Conservation (phyloP, 2,888 invertebrate genomes). For the Lasioglossum villosulum region DNA sequence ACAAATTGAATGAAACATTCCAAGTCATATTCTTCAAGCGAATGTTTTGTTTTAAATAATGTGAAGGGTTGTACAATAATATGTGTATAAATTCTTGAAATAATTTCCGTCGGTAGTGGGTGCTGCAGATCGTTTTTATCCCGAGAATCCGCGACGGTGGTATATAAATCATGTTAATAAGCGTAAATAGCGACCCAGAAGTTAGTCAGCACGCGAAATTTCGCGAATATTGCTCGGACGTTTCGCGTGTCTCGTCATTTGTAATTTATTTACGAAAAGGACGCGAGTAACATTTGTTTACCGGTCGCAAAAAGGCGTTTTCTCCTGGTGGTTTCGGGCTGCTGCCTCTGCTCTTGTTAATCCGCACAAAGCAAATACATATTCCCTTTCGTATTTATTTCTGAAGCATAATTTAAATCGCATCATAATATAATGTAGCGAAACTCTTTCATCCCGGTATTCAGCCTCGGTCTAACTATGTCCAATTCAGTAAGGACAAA, state of each 20-base stretch:
- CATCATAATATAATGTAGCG: slow-evolving; percentile 20
- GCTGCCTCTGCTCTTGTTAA: slow-evolving; percentile 18
- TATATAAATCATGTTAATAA: not conserved
- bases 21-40: not conserved
- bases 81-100: not conserved
- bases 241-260: not conserved
- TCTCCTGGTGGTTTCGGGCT: too few species aligned
- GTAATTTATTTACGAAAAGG: slow-evolving; percentile 11
- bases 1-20: not conserved
- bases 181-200: not conserved
- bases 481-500: slow-evolving; percentile 16
- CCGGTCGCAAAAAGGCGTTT: not conserved
- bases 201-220: not conserved
- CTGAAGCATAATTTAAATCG: slow-evolving; percentile 45
- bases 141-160: not conserved
- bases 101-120: not conserved
- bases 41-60: not conserved
- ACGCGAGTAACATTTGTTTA: not conserved
- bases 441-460: slow-evolving; percentile 8
- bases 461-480: not conserved
- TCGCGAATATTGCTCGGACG: not conserved
- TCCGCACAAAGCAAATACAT: slow-evolving; percentile 15
- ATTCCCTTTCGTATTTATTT: slow-evolving; percentile 41
- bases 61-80: not conserved
- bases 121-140: not conserved